Percentiles rank a stretch among this genome's conserved stretches.
These are phyloP conservation scores for Cirrhinus mrigala DNA, from an alignment of 2,797 vertebrate genomes.

Conservation along the genomic window DNA sequence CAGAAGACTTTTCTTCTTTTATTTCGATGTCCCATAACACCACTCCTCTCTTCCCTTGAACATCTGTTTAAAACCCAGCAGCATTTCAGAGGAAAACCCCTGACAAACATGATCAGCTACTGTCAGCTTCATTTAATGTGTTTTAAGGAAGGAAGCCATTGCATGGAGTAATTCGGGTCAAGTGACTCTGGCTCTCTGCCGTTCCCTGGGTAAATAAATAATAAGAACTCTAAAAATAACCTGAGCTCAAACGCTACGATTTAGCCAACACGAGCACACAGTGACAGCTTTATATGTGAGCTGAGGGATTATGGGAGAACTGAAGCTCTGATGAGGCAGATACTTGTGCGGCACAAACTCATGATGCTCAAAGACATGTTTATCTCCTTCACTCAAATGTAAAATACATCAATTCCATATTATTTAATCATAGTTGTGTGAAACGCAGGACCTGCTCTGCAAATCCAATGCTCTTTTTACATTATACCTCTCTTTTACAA, in stretches of 20 bases:
- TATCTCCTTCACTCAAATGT: not conserved
- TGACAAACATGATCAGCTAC: constrained; percentile 40
- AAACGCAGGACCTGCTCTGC: not conserved
- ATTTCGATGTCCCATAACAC: not conserved
- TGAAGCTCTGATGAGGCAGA: not conserved
- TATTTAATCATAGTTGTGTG: not conserved
- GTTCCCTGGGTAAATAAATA: constrained; percentile 55
- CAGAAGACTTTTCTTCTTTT: constrained; percentile 2
- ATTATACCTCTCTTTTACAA: not conserved
- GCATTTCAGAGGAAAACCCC: not conserved
- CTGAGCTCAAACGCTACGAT: constrained; percentile 33
- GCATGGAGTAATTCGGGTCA: constrained; percentile 48
- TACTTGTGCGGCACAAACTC: not conserved
- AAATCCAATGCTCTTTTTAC: not conserved
- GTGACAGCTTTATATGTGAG: constrained; percentile 40
- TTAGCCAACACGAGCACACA: constrained; percentile 41
- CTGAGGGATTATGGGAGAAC: constrained; percentile 35
- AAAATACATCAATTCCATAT: not conserved
- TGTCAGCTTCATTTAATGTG: not conserved
- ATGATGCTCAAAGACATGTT: not conserved
- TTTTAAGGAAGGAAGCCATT: constrained; percentile 22
- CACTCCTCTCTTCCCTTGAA: not conserved
- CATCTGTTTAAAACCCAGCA: constrained; percentile 6
- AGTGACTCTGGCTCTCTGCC: constrained; percentile 56
- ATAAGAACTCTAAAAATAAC: constrained; percentile 58